Evolutionary conservation across 1,140 invertebrate species (phyloP).

Genomic region (Mesaphorura yosii): DNA sequence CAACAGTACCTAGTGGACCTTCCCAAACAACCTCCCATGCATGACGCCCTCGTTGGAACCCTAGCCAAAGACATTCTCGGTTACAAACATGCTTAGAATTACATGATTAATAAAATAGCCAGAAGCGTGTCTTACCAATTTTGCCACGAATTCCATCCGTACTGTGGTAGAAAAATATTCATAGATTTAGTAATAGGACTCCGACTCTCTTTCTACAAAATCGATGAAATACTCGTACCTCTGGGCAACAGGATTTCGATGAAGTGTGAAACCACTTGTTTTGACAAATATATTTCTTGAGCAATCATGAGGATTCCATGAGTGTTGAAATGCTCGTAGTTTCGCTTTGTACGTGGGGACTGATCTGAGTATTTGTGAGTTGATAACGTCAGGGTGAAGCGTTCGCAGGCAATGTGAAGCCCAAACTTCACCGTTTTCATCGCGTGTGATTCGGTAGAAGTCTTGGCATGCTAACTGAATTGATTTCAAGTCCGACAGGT

Average conservation of each 20-base stretch:
- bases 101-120: neutral
- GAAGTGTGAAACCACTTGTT: constrained; percentile 91
- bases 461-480: constrained; percentile 87
- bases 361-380: constrained; percentile 80
- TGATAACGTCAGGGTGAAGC: constrained; percentile 78
- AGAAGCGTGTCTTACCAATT: constrained; percentile 46
- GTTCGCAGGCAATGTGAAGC: constrained; percentile 70
- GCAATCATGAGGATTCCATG: constrained; percentile 95
- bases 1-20: constrained; percentile 89
- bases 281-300: constrained; percentile 95
- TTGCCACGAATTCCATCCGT: constrained; percentile 92
- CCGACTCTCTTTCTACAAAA: too few species aligned
- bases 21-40: constrained; percentile 99
- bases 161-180: too few species aligned
- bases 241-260: constrained; percentile 95
- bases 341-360: constrained; percentile 87
- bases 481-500: constrained; percentile 68
- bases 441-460: constrained; percentile 80
- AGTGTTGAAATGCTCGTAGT: constrained; percentile 83
- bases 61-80: constrained; percentile 35
- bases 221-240: too few species aligned
- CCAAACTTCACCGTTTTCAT: constrained; percentile 95
- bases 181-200: too few species aligned
- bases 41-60: constrained; percentile 84
- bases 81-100: neutral